These are phyloP conservation scores for Standfussiana lucernea DNA, from an alignment of 2,888 invertebrate genomes.

Conservation along the genomic window DNA sequence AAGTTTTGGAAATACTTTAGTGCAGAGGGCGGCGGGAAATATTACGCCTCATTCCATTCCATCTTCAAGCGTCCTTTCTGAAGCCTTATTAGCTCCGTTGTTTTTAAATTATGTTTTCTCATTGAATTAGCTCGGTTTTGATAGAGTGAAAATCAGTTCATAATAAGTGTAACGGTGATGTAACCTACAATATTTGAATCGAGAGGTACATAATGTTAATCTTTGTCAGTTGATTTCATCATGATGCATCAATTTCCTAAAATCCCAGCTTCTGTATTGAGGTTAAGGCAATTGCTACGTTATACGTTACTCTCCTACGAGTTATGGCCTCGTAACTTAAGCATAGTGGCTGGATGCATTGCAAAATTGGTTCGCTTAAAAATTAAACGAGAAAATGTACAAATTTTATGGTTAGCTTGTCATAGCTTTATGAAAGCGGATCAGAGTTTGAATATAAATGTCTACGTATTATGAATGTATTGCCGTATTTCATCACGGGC, in stretches of 20 bases:
- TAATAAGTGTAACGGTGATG: not conserved
- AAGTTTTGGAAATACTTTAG: conserved; percentile 20
- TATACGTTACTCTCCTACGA: conserved; percentile 2
- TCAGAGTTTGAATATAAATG: conserved; percentile 8
- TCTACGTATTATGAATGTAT: conserved; percentile 10
- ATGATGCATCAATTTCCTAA: not conserved
- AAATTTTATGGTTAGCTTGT: conserved; percentile 22
- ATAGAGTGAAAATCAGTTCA: not conserved
- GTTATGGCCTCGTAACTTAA: conserved; percentile 27
- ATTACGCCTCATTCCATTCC: conserved; percentile 7
- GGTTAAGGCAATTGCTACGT: conserved; percentile 24
- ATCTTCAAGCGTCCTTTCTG: conserved; percentile 9
- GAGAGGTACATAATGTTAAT: not conserved
- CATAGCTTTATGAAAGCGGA: conserved; percentile 35
- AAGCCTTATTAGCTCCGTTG: conserved; percentile 19
- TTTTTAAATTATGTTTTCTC: conserved; percentile 4
- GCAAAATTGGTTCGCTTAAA: conserved; percentile 21
- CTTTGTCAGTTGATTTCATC: conserved; percentile 6
- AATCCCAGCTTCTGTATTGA: conserved; percentile 15
- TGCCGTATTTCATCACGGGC: conserved; percentile 14
- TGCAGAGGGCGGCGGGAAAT: not conserved
- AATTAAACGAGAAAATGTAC: conserved; percentile 17
- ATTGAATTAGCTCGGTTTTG: not conserved
- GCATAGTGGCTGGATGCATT: conserved; percentile 10
- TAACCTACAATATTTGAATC: not conserved